A percentile compares a stretch with the other conserved stretches of the same genome.
These are phyloP conservation scores for Drosophila kohkoa DNA, from an alignment of 1,140 invertebrate genomes.

Conservation along the genomic window DNA sequence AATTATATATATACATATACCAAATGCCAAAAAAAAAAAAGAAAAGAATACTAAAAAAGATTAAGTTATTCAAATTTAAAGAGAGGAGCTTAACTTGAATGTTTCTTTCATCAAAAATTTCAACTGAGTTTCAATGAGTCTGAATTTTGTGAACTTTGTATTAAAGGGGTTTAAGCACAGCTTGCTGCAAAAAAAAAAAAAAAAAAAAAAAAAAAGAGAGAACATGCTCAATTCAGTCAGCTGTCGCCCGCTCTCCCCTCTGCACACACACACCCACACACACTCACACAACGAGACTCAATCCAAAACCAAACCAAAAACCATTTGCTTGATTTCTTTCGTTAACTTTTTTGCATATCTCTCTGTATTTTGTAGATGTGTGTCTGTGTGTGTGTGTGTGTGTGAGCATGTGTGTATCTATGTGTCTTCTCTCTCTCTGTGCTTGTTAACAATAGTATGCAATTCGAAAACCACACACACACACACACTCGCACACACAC, in stretches of 20 bases:
- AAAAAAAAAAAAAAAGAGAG: slow-evolving; percentile 16
- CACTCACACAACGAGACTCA: not conserved
- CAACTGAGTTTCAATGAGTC: slow-evolving; percentile 44
- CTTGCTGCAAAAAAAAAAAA: slow-evolving; percentile 43
- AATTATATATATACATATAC: not conserved
- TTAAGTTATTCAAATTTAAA: not conserved
- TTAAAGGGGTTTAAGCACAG: slow-evolving; percentile 53
- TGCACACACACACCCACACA: slow-evolving; percentile 9
- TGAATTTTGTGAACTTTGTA: slow-evolving; percentile 14
- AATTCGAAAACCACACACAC: slow-evolving; percentile 17
- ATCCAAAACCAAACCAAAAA: not conserved
- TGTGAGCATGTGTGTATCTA: slow-evolving; percentile 14
- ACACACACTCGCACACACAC: slow-evolving; percentile 10
- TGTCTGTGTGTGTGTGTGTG: not conserved
- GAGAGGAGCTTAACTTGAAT: slow-evolving; percentile 4
- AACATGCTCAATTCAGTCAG: slow-evolving; percentile 16
- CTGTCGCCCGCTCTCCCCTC: not conserved
- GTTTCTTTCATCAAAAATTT: not conserved
- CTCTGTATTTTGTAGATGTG: not conserved
- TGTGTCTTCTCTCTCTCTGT: slow-evolving; percentile 3
- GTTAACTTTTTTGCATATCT: slow-evolving; percentile 29
- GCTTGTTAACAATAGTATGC: slow-evolving; percentile 23
- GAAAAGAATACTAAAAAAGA: not conserved
- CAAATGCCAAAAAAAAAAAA: slow-evolving; percentile 7
- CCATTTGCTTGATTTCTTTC: slow-evolving; percentile 39